Evolutionary conservation across 2,797 vertebrate species (phyloP), one percentile per base, ranked within the genome.

Genomic region (Amphiprion clarkii): DNA sequence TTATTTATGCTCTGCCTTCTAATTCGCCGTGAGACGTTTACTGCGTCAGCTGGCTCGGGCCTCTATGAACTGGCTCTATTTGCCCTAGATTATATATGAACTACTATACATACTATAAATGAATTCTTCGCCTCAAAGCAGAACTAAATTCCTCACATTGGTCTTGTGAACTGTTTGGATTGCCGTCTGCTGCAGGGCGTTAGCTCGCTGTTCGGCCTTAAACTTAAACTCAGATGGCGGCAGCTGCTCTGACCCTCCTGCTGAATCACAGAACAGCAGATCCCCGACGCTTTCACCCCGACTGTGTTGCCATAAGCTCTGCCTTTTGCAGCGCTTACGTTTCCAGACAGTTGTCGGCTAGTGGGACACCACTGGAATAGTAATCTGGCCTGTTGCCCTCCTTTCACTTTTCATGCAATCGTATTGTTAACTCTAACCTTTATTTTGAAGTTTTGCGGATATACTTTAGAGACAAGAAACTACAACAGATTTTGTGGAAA

Each of bases 321-420:
- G 74, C 59, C 52, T 69, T 73, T 48, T 64, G 29, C 46, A 54
- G 61, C 54, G 16, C 52, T 72, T 79, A 64, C 70, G 59, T 61
- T 77, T 74, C 14, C 51, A 77, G 83, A 79, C 61, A 71, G 53
- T 76, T 68, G 57, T 67, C 5, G 80, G 63, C 63, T 62, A 62
- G 66, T 46, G 60, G 69, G 63, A 74, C 58, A 71, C 44, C 73
- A 61, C 27, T 25, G 46, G 56, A 19, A 49, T 55, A 52, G 53
- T 56, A 53, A 60, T 33, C 5, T 56, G 58, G 29, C 51, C 44
- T 48, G 31, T 7, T 27, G 54, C 27, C n/a, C 40, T 66, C 14
- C 5, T 10, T 33, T 44, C 46, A 27, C 27, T 1, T 21, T 64
- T 7, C 9, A 48, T 11, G 12, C 29, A 6, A n/a, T 9, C 42